Percentiles rank a stretch among this genome's conserved stretches.
Evolutionary conservation across 2,797 vertebrate species (phyloP).

Genomic region (Hypotaenidia philippensis): DNA sequence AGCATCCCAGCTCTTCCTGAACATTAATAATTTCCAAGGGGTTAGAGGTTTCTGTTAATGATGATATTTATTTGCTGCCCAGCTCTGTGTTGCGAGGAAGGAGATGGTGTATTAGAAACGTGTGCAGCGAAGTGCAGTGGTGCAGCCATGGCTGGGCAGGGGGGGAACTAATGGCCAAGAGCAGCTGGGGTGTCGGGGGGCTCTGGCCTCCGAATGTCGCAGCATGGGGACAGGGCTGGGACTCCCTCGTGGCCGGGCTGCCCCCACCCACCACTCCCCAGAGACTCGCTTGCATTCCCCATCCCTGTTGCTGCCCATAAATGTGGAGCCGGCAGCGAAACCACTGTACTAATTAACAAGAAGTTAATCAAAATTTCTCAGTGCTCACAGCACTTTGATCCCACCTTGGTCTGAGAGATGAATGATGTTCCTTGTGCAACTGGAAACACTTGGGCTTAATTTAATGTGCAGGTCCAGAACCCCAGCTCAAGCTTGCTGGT

Average conservation of each 20-base stretch:
- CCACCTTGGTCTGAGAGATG: neutral
- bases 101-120: neutral
- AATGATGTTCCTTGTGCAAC: neutral
- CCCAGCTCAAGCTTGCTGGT: fast-evolving
- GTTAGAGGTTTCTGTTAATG: neutral
- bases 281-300: neutral
- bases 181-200: fast-evolving
- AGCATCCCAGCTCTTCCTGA: neutral
- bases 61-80: neutral
- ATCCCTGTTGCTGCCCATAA: fast-evolving
- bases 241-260: neutral
- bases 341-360: neutral
- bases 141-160: neutral
- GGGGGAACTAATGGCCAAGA: neutral
- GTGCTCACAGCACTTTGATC: neutral
- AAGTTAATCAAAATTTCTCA: neutral
- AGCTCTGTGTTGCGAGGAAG: neutral
- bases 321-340: neutral
- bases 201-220: fast-evolving
- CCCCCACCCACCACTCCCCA: fast-evolving
- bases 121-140: neutral
- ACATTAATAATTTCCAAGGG: neutral
- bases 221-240: fast-evolving
- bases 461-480: fast-evolving
- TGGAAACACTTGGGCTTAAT: neutral